Base-by-base conservation (phyloP, 92 coral and sea anemone species). In the Meandrina meandrites region DNA sequence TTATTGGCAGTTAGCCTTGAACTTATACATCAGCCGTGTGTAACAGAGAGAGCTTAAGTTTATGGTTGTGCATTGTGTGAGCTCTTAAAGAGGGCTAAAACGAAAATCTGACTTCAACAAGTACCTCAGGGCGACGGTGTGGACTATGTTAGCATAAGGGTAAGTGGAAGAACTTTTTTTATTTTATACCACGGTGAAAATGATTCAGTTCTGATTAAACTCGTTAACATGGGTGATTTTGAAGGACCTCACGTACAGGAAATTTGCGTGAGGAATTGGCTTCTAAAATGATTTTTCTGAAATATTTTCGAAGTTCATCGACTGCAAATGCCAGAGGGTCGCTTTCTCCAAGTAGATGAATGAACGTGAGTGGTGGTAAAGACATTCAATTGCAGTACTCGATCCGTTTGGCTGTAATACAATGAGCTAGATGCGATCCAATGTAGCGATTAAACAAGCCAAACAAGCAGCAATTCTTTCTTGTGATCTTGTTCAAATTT, bases 81-180 rank as follows among this genome's bases (percentile, higher is more conserved):
- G 40, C 28, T 42, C n/a, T 24, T 72, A 24, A 72, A 83, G 86
- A 71, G 86, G 79, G 36, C 71, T 71, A 28, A 56, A 83, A 73
- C 80, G 54, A 22, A 84, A 84, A 84, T 84, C 87, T 84, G 80
- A 56, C 58, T 73, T 57, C 17, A 84, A 56, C 50, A 74, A 84
- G 71, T 57, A 62, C 51, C 50, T 10, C 35, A 27, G 45, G 86
- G 77, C 76, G 67, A 75, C 30, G 42, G 80, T 36, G 64, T n/a
- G 56, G 64, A 27, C 28, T 56, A 54, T 24, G 76, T 51, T 48
- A 75, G 72, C 72, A 75, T 56, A 40, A 53, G 35, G 72, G 87
- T 84, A 74, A 74, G 87, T 84, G 37, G 21, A 57, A 28, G 21
- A 57, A 10, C 9, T 8, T 42, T 84, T 36, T 35, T 74, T 58